These are phyloP conservation scores for Diarsia brunnea DNA, from an alignment of 2,888 invertebrate species.

Conservation along the genomic window DNA sequence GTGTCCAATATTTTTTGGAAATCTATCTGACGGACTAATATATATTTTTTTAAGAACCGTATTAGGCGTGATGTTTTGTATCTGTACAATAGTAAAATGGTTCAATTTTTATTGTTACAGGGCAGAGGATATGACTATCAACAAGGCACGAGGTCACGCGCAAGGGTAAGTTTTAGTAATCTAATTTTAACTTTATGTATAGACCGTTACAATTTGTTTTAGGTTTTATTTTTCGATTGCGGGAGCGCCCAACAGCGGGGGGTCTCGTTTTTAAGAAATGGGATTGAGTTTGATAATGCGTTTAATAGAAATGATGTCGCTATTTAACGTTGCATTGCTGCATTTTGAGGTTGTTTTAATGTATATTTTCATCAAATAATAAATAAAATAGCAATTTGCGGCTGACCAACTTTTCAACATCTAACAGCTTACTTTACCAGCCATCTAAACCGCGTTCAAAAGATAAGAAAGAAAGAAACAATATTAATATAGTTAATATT, in stretches of 20 bases:
- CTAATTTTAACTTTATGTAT: not conserved
- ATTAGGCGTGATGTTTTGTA: not conserved
- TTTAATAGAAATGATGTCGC: not conserved
- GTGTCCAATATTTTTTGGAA: no score
- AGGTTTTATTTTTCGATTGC: no score
- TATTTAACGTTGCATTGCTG: not conserved
- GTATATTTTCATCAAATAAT: not conserved
- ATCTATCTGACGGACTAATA: no score
- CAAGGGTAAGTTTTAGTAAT: conserved; percentile 80
- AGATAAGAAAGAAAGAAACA: no score
- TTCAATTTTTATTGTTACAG: conserved; percentile 74
- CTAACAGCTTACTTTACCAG: not conserved
- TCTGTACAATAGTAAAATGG: not conserved
- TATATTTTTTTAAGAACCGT: no score
- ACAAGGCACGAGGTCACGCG: conserved; percentile 85
- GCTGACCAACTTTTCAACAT: not conserved
- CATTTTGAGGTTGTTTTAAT: not conserved
- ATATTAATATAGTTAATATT: no score
- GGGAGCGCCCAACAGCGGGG: no score
- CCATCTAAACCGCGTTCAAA: no score
- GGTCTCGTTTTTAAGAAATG: not conserved
- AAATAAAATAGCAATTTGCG: not conserved
- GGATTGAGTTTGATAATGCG: not conserved
- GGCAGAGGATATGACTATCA: conserved; percentile 87
- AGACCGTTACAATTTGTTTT: not conserved